phyloP scores from a whole-genome alignment of 1,140 invertebrate species.

The Eriosoma lanigerum region DNA sequence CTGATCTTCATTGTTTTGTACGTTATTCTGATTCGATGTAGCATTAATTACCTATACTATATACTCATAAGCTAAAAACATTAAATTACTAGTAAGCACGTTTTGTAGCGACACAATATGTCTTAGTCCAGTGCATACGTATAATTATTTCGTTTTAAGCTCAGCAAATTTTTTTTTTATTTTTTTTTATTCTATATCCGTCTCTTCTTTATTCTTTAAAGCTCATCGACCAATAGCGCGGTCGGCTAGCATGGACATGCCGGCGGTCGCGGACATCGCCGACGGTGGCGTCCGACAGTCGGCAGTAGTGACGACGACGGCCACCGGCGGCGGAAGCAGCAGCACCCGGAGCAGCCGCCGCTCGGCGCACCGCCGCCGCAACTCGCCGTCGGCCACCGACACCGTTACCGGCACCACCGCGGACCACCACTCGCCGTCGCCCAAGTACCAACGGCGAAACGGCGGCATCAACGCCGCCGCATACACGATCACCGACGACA shows the following conservation, averaged over 20 bases:
- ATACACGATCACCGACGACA: conserved; percentile 15
- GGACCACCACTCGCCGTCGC: neutral
- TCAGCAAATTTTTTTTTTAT: too few relatives aligned
- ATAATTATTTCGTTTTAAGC: too few relatives aligned
- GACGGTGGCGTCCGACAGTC: conserved; percentile 16
- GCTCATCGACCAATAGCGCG: conserved; percentile 41
- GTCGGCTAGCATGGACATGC: conserved; percentile 38
- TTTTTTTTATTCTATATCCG: too few relatives aligned
- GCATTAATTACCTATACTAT: too few relatives aligned
- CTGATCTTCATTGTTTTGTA: too few relatives aligned
- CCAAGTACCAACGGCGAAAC: conserved; percentile 46
- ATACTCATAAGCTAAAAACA: too few relatives aligned
- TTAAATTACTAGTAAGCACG: too few relatives aligned
- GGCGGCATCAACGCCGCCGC: conserved; percentile 57
- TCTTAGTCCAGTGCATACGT: too few relatives aligned
- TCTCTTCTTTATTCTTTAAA: too few relatives aligned
- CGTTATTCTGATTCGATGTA: too few relatives aligned
- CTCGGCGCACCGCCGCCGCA: conserved; percentile 2
- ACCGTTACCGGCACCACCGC: conserved; percentile 4
- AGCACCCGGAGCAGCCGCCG: conserved; percentile 52
- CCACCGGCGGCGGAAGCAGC: conserved; percentile 23
- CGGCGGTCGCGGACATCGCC: conserved; percentile 25
- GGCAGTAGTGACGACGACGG: conserved; percentile 12
- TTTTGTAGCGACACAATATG: too few relatives aligned
- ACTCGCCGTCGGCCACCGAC: conserved; percentile 3